These are phyloP conservation scores for Strigamia maritima DNA, from an alignment of 2,888 invertebrate species.

Conservation along the genomic window DNA sequence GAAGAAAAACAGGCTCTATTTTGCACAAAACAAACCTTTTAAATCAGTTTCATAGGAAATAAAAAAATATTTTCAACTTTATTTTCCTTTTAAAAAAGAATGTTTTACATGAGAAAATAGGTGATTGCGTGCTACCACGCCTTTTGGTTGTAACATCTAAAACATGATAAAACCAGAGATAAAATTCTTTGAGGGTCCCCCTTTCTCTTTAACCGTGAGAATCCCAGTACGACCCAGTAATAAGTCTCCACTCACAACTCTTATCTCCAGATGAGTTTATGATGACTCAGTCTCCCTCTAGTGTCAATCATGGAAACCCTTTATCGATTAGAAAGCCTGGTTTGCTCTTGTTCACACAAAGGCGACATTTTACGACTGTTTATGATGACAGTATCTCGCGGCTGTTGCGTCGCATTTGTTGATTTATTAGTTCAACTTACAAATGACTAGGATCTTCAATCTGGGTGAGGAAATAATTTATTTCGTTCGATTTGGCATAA, in stretches of 20 bases:
- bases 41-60: no score
- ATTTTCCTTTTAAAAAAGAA: background rate
- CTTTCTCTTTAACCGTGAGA: background rate
- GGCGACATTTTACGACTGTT: background rate
- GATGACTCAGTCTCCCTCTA: slow-evolving; percentile 4
- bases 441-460: background rate
- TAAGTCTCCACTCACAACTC: background rate
- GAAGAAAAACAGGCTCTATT: background rate
- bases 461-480: background rate
- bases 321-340: background rate
- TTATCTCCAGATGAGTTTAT: background rate
- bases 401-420: background rate
- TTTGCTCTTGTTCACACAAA: background rate
- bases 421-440: background rate
- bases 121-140: background rate
- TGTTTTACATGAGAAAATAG: background rate
- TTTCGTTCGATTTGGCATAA: background rate
- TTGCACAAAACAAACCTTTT: background rate
- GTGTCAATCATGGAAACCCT: background rate
- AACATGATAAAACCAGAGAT: background rate
- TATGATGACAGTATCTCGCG: background rate
- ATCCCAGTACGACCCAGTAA: background rate
- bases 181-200: background rate
- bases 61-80: background rate
- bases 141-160: background rate